phyloP scores from a whole-genome alignment of 2,797 vertebrate species.

The Fistularia tabacaria region DNA sequence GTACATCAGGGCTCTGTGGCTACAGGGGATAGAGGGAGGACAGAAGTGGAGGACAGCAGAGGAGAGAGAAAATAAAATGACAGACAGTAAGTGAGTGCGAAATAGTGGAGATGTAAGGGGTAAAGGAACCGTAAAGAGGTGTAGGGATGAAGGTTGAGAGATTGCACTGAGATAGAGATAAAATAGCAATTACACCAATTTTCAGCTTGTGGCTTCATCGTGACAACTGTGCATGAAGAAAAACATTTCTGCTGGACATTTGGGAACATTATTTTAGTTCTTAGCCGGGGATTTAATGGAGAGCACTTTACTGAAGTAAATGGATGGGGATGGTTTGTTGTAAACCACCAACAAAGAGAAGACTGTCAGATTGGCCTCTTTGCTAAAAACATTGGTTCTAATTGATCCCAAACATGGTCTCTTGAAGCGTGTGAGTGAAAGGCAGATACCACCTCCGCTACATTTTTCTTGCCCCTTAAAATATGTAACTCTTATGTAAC shows the following conservation, averaged over 20 bases:
- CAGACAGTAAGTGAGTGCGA: neutral
- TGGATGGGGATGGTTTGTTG: conserved; percentile 40
- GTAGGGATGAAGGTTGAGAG: conserved; percentile 14
- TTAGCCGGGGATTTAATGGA: conserved; percentile 46
- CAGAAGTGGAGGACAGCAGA: conserved; percentile 3
- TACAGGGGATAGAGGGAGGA: conserved; percentile 24
- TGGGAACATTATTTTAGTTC: conserved; percentile 39
- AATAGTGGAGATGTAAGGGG: neutral
- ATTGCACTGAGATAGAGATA: conserved; percentile 45
- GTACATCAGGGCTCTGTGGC: conserved; percentile 55
- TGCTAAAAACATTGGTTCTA: conserved; percentile 28
- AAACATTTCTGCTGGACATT: conserved; percentile 33
- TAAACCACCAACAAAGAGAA: conserved; percentile 10
- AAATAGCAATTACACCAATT: conserved; percentile 56
- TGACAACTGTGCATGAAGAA: conserved; percentile 26
- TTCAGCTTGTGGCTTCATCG: conserved; percentile 45
- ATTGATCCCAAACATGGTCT: conserved; percentile 32
- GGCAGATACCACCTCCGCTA: conserved; percentile 14
- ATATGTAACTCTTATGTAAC: conserved; percentile 3
- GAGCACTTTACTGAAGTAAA: conserved; percentile 55
- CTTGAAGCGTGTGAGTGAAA: conserved; percentile 32
- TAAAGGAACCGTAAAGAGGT: conserved; percentile 2
- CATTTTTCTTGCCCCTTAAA: conserved; percentile 13
- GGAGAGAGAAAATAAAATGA: neutral
- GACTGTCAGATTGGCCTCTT: conserved; percentile 12